Evolutionary conservation across 2,113 vertebrate species (phyloP).

Genomic region (Myanophis thanlyinensis): DNA sequence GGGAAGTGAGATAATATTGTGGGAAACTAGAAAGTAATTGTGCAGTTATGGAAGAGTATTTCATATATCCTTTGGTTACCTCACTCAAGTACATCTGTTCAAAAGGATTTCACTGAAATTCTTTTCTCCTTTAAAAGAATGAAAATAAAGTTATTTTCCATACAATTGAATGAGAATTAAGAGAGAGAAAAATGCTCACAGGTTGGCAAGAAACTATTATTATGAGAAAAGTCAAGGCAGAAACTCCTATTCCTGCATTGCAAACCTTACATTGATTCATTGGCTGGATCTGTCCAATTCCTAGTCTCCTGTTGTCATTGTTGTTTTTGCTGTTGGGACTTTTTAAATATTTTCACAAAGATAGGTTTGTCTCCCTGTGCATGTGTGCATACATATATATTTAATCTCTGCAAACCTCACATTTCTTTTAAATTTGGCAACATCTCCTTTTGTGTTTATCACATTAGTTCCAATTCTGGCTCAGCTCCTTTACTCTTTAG

Average conservation of each 20-base stretch:
- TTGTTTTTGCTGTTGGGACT: background rate
- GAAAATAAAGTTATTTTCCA: background rate
- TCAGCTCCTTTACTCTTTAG: background rate
- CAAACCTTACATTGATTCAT: no score
- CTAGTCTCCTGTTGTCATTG: no score
- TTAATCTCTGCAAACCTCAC: background rate
- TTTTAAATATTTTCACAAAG: no score
- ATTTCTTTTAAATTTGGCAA: background rate
- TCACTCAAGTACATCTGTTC: background rate
- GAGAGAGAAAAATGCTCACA: background rate
- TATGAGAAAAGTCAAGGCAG: background rate
- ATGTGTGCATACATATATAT: no score
- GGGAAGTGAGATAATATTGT: background rate
- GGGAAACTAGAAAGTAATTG: background rate
- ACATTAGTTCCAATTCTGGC: background rate
- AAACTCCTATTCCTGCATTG: no score
- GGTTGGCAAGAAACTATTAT: background rate
- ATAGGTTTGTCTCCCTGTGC: no score
- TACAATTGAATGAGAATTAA: background rate
- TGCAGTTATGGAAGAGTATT: background rate
- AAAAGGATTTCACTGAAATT: background rate
- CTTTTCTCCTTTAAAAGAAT: background rate
- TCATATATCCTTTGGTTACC: background rate
- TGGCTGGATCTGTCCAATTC: no score
- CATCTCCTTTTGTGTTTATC: background rate